phyloP scores from a whole-genome alignment of 2,113 vertebrate species.

The Rhegmatorhina hoffmannsi region DNA sequence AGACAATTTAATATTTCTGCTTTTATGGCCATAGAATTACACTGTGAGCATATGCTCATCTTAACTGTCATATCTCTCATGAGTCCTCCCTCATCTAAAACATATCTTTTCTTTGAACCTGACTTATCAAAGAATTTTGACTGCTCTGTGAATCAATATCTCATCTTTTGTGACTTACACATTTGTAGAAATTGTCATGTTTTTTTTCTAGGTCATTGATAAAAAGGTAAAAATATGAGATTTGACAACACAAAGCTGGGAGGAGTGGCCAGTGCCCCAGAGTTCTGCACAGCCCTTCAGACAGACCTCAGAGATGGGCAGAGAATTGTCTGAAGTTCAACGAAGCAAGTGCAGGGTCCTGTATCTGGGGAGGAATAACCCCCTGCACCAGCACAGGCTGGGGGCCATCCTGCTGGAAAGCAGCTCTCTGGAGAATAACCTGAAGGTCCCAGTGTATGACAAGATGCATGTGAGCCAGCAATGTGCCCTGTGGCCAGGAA shows the following conservation, averaged over 20 bases:
- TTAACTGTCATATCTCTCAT: neutral
- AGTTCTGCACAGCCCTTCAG: neutral
- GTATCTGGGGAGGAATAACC: neutral
- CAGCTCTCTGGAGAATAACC: neutral
- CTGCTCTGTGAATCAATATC: neutral
- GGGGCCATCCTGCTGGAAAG: neutral
- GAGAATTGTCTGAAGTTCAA: neutral
- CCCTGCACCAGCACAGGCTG: neutral
- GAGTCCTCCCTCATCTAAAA: neutral
- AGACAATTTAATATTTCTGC: constrained; percentile 5
- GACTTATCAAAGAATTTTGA: neutral
- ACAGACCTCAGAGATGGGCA: neutral
- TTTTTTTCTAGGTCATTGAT: neutral
- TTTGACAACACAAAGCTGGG: neutral
- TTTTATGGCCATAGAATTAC: neutral
- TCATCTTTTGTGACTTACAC: neutral
- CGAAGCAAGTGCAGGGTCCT: neutral
- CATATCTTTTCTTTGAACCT: neutral
- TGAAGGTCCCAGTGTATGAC: neutral
- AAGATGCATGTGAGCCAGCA: neutral
- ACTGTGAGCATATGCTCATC: neutral
- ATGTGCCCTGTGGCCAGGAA: neutral
- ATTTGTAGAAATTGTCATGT: neutral
- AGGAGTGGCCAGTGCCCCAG: neutral
- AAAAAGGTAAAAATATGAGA: neutral